phyloP scores from a whole-genome alignment of 2,797 vertebrate species.

The Lepidocolaptes lacrymiger region DNA sequence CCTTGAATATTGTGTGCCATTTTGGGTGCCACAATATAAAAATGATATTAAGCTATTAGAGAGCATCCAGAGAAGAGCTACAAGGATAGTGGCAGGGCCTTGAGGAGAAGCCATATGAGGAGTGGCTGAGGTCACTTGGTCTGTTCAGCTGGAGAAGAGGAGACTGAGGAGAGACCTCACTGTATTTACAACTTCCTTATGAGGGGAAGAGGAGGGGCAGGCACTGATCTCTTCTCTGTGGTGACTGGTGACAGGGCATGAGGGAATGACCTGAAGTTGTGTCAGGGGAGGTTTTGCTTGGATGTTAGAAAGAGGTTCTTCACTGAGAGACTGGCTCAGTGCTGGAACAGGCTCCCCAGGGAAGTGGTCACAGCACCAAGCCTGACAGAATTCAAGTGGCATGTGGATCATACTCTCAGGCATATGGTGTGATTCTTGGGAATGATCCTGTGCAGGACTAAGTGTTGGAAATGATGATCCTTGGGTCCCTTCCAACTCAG shows the following conservation, averaged over 20 bases:
- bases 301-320: not conserved
- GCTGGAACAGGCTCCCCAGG: not conserved
- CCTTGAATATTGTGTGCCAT: too few relatives aligned
- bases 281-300: not conserved
- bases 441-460: not conserved
- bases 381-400: not conserved
- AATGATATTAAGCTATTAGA: too few relatives aligned
- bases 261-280: not conserved
- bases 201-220: not conserved
- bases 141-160: not conserved
- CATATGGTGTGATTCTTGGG: not conserved
- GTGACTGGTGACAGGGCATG: not conserved
- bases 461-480: not conserved
- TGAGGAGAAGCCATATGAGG: not conserved
- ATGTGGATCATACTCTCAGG: not conserved
- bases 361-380: not conserved
- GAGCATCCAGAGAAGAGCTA: too few relatives aligned
- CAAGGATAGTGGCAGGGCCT: not conserved
- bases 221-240: not conserved
- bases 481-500: not conserved
- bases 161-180: not conserved
- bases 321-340: not conserved
- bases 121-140: not conserved
- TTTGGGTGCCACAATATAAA: too few relatives aligned
- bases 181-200: not conserved